A percentile compares a stretch with the other conserved stretches of the same genome.
These are phyloP conservation scores for Anabacerthia variegaticeps DNA, from an alignment of 2,797 vertebrate species.

Conservation along the genomic window DNA sequence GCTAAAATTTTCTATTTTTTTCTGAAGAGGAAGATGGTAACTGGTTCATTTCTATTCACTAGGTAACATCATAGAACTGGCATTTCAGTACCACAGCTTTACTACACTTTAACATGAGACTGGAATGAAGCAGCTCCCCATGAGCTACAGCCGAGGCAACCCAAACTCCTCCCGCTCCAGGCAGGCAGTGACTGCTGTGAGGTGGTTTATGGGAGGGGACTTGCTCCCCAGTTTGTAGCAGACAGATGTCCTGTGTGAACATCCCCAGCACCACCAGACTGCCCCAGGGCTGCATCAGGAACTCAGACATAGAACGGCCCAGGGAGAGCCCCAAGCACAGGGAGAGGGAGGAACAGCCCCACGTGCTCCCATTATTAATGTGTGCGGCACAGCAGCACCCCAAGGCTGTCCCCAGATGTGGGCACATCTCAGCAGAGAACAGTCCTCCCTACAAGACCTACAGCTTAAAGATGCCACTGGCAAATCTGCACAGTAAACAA, in stretches of 20 bases:
- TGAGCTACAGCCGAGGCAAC: not conserved
- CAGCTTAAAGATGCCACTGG: too few relatives aligned
- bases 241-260: not conserved
- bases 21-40: not conserved
- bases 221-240: not conserved
- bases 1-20: not conserved
- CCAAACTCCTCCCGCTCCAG: not conserved
- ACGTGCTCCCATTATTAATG: too few relatives aligned
- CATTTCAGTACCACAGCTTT: not conserved
- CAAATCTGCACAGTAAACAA: too few relatives aligned
- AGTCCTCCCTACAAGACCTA: too few relatives aligned
- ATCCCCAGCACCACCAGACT: too few relatives aligned
- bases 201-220: rapidly evolving
- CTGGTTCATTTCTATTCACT: not conserved
- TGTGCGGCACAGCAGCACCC: too few relatives aligned
- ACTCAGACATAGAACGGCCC: not conserved
- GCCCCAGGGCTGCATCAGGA: not conserved
- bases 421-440: too few relatives aligned
- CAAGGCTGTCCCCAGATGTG: too few relatives aligned
- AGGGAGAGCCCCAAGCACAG: too few relatives aligned
- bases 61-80: not conserved
- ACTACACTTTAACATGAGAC: not conserved
- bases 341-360: not conserved
- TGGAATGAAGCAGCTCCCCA: not conserved
- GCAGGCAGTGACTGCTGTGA: not conserved